These are phyloP conservation scores for Lota lota DNA, from an alignment of 2,113 vertebrate species.

Conservation along the genomic window DNA sequence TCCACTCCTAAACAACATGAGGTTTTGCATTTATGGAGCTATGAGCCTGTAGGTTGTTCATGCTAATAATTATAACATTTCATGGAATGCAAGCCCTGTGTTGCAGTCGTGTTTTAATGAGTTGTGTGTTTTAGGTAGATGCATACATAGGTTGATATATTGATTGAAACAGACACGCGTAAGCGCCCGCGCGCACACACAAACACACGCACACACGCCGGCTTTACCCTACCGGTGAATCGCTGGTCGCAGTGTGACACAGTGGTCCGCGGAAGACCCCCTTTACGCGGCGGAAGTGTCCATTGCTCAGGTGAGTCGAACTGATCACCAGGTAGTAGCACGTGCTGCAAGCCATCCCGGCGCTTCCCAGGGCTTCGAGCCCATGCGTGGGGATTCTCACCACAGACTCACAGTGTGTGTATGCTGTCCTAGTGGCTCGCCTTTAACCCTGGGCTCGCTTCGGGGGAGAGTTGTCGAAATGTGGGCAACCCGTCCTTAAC, in stretches of 20 bases:
- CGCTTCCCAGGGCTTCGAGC: slow-evolving; percentile 46
- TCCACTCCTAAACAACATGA: no score
- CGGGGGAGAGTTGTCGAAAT: no score
- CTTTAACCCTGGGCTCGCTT: no score
- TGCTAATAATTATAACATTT: no score
- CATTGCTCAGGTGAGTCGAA: slow-evolving; percentile 97
- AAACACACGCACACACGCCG: slow-evolving; percentile 5
- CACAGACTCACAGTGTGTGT: slow-evolving; percentile 4
- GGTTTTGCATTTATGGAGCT: no score
- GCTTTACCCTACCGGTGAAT: slow-evolving; percentile 82
- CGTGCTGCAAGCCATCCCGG: slow-evolving; percentile 90
- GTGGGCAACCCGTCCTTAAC: no score
- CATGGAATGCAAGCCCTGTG: no score
- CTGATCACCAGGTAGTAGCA: slow-evolving; percentile 98
- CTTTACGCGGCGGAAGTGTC: slow-evolving; percentile 95
- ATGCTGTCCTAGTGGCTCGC: not conserved
- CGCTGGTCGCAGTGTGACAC: slow-evolving; percentile 79
- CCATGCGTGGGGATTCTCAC: slow-evolving; percentile 45
- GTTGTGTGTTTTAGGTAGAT: no score
- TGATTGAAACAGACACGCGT: not conserved
- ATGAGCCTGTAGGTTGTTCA: no score
- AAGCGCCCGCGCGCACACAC: not conserved
- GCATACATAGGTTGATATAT: no score
- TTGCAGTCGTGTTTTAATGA: no score
- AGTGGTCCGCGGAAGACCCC: slow-evolving; percentile 97